Evolutionary conservation across 2,797 vertebrate species (phyloP), one percentile per base, ranked within the genome.

Genomic region (Apogon talboti): DNA sequence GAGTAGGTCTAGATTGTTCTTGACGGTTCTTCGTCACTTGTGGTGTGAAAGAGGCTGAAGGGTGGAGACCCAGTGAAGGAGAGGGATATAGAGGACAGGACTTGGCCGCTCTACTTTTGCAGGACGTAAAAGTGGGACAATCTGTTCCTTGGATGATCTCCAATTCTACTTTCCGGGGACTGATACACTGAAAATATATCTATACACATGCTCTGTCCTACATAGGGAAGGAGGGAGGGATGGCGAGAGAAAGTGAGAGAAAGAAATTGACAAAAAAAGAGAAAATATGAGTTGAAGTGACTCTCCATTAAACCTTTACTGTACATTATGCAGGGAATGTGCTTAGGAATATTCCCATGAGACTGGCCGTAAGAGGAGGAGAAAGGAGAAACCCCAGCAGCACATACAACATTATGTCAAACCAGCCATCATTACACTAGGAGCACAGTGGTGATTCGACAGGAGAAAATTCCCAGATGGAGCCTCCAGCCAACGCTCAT

Each of bases 111-210:
- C 94, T 82, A 94, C 89, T 94, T 95, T 92, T 75, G 71, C 91
- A 87, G 90, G 90, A 88, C 87, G 79, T 88, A 91, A 90, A 94
- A 94, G 91, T 95, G 94, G 94, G 94, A 92, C 94, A 94, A 93
- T 91, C 93, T 95, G 94, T 95, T 95, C 94, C 91, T 92, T 95
- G 94, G 94, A 93, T 83, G 85, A 88, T 90, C 87, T 94, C 93
- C 94, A 94, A 93, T 89, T 93, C 92, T 94, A 93, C 89, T 94
- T 94, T 93, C 94, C 90, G 88, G 93, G 93, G 94, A 94, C 93
- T 49, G 72, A 91, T 92, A 91, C 89, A 93, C 93, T 94, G 94
- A 93, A 94, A 95, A 94, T 94, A 94, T 92, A 92, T 93, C 92
- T 91, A 92, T 92, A 92, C 91, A 91, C 90, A 88, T 74, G 82